Evolutionary conservation across 2,113 vertebrate genomes (phyloP).

Genomic region (Lamprologus lemairii): DNA sequence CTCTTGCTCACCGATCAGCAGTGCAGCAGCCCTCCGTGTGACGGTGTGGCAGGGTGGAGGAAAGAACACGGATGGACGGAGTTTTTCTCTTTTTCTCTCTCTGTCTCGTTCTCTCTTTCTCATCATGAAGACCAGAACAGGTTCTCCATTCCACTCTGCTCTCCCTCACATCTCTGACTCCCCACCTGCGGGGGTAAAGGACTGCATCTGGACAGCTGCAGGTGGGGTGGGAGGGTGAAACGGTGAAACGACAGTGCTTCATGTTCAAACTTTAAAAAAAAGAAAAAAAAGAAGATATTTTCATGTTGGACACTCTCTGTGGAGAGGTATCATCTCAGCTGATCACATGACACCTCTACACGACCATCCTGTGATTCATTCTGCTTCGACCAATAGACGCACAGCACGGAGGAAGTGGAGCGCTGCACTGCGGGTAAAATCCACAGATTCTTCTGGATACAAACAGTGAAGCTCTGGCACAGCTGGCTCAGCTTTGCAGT

Average conservation of each 20-base stretch:
- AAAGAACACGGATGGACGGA: constrained; percentile 26
- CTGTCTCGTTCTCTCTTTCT: constrained; percentile 13
- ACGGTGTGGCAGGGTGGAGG: neutral
- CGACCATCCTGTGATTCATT: constrained; percentile 55
- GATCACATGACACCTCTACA: constrained; percentile 44
- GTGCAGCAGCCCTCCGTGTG: neutral
- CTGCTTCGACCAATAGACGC: constrained; percentile 39
- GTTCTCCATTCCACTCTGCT: constrained; percentile 1
- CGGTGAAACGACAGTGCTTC: constrained; percentile 16
- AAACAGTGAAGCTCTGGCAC: neutral
- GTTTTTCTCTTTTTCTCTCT: constrained; percentile 12
- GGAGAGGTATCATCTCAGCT: constrained; percentile 51
- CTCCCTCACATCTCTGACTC: neutral
- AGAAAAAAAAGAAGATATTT: neutral
- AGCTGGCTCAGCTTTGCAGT: neutral
- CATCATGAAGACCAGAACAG: constrained; percentile 22
- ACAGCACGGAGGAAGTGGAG: constrained; percentile 3
- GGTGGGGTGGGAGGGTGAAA: neutral
- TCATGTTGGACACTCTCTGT: constrained; percentile 37
- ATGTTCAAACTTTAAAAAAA: constrained; percentile 19
- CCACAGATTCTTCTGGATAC: neutral
- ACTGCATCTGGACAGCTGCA: neutral
- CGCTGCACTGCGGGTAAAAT: neutral
- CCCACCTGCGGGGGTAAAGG: neutral
- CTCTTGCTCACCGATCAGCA: constrained; percentile 17